Conservation (phyloP, 1,140 invertebrate genomes). For the Drosophila triauraria region DNA sequence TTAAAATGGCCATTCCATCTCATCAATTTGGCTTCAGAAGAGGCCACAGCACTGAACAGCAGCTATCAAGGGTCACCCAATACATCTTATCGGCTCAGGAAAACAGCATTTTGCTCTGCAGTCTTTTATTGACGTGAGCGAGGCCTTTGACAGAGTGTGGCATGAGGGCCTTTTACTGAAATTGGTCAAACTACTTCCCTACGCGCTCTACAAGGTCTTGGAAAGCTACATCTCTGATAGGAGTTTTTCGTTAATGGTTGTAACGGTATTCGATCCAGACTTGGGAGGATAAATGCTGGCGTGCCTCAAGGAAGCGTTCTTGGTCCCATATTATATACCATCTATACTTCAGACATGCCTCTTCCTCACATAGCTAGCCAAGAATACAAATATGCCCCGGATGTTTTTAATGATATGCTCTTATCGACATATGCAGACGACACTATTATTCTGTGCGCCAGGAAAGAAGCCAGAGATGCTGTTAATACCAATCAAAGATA, state of each 20-base stretch:
- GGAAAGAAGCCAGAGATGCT: too few relatives aligned
- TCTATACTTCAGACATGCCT: background rate
- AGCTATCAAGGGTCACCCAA: slow-evolving; percentile 2
- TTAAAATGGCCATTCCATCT: background rate
- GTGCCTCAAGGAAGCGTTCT: slow-evolving; percentile 1
- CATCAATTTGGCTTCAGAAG: slow-evolving; percentile 33
- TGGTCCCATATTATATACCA: background rate
- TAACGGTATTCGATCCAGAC: background rate
- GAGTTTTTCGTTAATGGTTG: slow-evolving; percentile 1
- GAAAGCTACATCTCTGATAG: slow-evolving; percentile 10
- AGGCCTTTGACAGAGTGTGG: slow-evolving; percentile 8
- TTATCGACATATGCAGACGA: too few relatives aligned
- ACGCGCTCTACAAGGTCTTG: background rate
- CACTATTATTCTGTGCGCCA: too few relatives aligned
- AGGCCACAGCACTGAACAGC: background rate
- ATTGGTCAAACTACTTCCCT: slow-evolving; percentile 17
- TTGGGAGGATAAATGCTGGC: background rate
- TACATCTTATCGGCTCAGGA: slow-evolving; percentile 9
- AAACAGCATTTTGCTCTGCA: slow-evolving; percentile 5
- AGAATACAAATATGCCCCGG: too few relatives aligned
- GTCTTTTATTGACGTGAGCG: slow-evolving; percentile 21
- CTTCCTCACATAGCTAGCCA: background rate
- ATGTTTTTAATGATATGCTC: too few relatives aligned
- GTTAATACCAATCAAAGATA: too few relatives aligned
- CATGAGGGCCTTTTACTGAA: slow-evolving; percentile 23